Percentiles rank a stretch among this genome's conserved stretches.
These are phyloP conservation scores for Epizoanthus scotinus DNA, from an alignment of 92 coral and sea anemone species.

Conservation along the genomic window DNA sequence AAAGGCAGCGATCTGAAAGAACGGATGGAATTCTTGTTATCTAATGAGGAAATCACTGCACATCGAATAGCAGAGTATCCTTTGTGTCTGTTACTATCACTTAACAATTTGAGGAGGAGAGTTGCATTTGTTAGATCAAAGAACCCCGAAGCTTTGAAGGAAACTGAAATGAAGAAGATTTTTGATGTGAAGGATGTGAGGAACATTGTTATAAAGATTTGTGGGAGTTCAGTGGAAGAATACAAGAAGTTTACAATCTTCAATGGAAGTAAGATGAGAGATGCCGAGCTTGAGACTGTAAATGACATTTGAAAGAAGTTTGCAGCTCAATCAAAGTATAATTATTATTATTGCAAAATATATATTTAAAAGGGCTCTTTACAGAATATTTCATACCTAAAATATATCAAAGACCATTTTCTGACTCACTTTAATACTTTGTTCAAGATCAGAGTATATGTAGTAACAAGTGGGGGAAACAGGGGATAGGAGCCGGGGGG, in stretches of 20 bases:
- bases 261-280: neutral
- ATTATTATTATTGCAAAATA: no score
- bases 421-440: no score
- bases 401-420: no score
- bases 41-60: constrained; percentile 65
- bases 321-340: no score
- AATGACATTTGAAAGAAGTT: no score
- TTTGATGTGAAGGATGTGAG: constrained; percentile 61
- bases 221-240: constrained; percentile 66
- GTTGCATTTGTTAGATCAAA: constrained; percentile 62
- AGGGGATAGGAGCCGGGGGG: no score
- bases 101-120: constrained; percentile 66
- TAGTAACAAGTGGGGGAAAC: no score
- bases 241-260: constrained; percentile 48
- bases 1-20: constrained; percentile 69
- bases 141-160: constrained; percentile 68
- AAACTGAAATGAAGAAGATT: constrained; percentile 57
- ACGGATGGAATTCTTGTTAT: constrained; percentile 68
- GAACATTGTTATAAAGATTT: constrained; percentile 63
- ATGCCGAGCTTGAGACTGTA: neutral
- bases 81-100: constrained; percentile 69
- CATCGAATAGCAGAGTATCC: constrained; percentile 67
- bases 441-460: no score
- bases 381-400: no score
- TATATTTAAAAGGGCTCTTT: no score